Evolutionary conservation across 2,888 invertebrate genomes (phyloP).

Genomic region (Neoscelio sp.): DNA sequence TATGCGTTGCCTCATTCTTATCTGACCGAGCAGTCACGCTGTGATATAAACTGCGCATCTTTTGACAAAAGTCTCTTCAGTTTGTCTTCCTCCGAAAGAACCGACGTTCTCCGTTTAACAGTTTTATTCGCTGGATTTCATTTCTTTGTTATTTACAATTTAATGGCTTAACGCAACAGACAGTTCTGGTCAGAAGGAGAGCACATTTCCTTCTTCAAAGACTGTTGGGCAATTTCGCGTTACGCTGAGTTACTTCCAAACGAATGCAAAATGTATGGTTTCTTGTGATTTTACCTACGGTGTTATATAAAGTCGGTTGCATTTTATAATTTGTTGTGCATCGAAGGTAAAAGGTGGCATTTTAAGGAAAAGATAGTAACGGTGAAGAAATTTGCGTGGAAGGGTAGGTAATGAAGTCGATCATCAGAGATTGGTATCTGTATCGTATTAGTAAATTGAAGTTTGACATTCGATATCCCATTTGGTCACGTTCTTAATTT

Average conservation of each 20-base stretch:
- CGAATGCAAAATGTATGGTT: slow-evolving; percentile 51
- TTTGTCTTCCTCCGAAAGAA: too few relatives aligned
- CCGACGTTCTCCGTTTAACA: neutral
- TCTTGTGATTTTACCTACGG: slow-evolving; percentile 40
- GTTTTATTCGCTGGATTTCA: neutral
- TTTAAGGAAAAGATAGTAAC: too few relatives aligned
- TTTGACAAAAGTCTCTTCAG: slow-evolving; percentile 14
- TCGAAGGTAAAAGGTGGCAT: slow-evolving; percentile 15
- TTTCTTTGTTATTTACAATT: slow-evolving; percentile 13
- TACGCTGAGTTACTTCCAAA: slow-evolving; percentile 52
- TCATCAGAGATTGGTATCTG: too few relatives aligned
- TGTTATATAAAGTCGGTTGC: slow-evolving; percentile 38
- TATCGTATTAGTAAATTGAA: too few relatives aligned
- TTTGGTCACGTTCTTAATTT: too few relatives aligned
- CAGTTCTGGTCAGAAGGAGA: slow-evolving; percentile 29
- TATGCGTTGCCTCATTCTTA: slow-evolving; percentile 26
- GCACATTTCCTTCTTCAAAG: slow-evolving; percentile 54
- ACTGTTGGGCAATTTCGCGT: slow-evolving; percentile 50
- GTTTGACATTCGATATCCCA: too few relatives aligned
- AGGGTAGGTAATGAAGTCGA: too few relatives aligned
- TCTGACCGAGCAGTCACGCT: slow-evolving; percentile 42
- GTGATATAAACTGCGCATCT: slow-evolving; percentile 26
- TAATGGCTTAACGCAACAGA: slow-evolving; percentile 34
- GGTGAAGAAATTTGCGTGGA: too few relatives aligned
- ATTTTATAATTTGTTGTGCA: slow-evolving; percentile 28